Percentiles rank a stretch among this genome's conserved stretches.
Conservation (phyloP, 2,113 vertebrate genomes). For the Cichladusa arquata region DNA sequence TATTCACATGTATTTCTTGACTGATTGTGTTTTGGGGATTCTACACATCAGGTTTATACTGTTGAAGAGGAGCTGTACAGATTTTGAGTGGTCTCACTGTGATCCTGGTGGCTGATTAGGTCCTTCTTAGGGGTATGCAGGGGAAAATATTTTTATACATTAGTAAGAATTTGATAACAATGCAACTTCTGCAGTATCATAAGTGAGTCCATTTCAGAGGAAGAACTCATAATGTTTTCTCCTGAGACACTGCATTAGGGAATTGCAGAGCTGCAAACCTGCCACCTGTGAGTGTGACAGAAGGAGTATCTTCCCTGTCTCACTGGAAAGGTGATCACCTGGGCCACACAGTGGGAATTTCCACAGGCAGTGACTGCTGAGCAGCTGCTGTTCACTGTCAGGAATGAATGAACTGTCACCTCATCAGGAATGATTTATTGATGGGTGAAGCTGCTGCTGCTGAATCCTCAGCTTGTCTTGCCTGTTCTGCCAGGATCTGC, state of each 20-base stretch:
- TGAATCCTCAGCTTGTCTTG: background rate
- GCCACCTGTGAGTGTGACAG: background rate
- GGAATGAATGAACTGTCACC: background rate
- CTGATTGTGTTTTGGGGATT: background rate
- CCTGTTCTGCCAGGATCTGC: background rate
- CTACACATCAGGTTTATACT: background rate
- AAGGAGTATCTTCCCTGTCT: background rate
- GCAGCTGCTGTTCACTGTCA: background rate
- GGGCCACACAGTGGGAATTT: background rate
- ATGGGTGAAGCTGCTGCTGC: background rate
- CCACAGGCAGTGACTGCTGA: background rate
- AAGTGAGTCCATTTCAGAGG: background rate
- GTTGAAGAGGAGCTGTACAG: background rate
- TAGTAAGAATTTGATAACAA: background rate
- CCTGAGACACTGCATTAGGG: background rate
- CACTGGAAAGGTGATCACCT: background rate
- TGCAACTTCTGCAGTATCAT: background rate
- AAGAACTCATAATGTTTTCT: background rate
- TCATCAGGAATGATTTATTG: background rate
- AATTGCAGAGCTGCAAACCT: background rate
- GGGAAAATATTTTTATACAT: background rate
- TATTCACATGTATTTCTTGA: background rate
- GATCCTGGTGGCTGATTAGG: background rate
- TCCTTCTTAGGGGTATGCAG: no score
- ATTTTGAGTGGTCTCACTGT: background rate